Base-by-base conservation (phyloP, 2,888 invertebrate genomes). In the Adela reaumurella region DNA sequence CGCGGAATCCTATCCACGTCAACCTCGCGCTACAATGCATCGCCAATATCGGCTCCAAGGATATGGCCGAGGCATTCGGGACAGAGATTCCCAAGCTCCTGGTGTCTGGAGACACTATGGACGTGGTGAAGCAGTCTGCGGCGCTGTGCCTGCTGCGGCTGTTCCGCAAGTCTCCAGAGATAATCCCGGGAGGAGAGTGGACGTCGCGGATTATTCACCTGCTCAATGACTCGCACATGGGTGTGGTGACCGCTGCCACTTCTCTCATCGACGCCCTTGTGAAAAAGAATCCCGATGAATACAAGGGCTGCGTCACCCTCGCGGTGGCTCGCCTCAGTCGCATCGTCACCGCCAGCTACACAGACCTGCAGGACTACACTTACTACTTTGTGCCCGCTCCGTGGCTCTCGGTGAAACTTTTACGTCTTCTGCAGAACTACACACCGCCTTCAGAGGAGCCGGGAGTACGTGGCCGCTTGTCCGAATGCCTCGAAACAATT, bases 321-420 rank as follows among this genome's bases (percentile, higher is more conserved):
- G 98, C 99, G 51, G 98, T 99, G 46, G 98, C 98, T 18, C 85
- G 99, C 61, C 83, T 99, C 42, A 97, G 96, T 68, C 84, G 97
- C 65, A 99, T 99, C 81, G 97, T 99, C 6, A 98, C 98, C 49
- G 94, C 98, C 46, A 97, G 97, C 64, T 98, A 99, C 66, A 98
- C 97, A 57, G 99, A 99, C 79, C 84, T 99, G 56, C 98, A 99
- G 81, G 99, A 99, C 78, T 99, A 99, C 69, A 99, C 99, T 3
- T 99, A 99, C 73, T 99, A 99, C 70, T 99, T 99, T 83, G 98
- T 99, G 53, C 98, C 99, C 57, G 99, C 98, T n/a, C 99, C 99
- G 16, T 99, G 99, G 99, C 84, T 99, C 29, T 98, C 97, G 51
- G 97, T 99, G 17, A 99, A 99, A 76, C 80, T 99, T 50, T 80